Evolutionary conservation across 2,888 invertebrate species (phyloP), one percentile per base, ranked within the genome.

Genomic region (Barypeithes pellucidus): DNA sequence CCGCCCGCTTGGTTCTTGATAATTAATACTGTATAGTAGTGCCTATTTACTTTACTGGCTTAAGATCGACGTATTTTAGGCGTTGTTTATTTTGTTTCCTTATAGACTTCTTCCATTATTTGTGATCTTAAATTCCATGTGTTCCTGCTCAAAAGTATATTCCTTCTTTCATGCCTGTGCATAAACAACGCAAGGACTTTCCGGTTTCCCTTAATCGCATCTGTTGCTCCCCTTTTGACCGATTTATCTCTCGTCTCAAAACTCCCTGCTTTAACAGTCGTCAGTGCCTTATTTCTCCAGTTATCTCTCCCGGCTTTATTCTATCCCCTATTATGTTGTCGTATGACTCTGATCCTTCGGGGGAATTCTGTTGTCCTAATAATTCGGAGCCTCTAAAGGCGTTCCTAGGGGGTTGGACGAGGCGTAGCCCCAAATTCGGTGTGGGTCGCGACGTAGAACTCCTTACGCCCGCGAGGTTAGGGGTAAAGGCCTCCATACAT

Each of bases 361-460:
- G 14, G 14, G 16, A 5, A 14, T 75, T 75, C 67, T 75, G 75
- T 24, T 12, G 8, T 63, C 75, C 75, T 72, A 67, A 66, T 69
- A 29, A 61, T 69, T 69, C 61, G 67, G 72, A 72, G 75, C 69
- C 72, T 69, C 72, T 52, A 75, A 72, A 75, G 75, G 75, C 75
- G 75, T 60, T 75, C 72, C 75, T 72, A 72, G 75, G 72, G 75
- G 75, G 75, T 72, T 72, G 75, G 72, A 65, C 72, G 72, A 72
- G 75, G 75, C 75, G 75, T 72, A 72, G 75, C 75, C 75, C 72
- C 75, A 39, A 63, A 67, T 67, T 9, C 62, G 29, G 70, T 59
- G 74, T 71, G 74, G 75, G 75, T 71, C 67, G 71, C 67, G 63
- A 65, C 61, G 57, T 63, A 61, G 43, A 22, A 60, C 60, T 71